A percentile compares a stretch with the other conserved stretches of the same genome.
phyloP scores from a whole-genome alignment of 2,113 vertebrate genomes.

The Malurus cyaneus region DNA sequence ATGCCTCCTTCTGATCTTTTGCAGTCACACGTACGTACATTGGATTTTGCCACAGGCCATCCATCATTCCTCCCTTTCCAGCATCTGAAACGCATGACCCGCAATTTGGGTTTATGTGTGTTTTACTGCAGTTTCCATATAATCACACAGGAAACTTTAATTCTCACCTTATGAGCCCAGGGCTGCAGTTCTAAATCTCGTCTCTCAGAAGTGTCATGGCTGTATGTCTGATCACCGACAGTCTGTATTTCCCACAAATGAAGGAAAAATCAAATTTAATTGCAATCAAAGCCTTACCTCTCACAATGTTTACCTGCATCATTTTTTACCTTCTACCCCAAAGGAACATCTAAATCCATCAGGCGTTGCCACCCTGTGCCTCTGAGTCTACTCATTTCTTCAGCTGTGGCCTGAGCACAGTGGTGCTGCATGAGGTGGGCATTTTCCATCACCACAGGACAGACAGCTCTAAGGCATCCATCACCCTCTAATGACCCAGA shows the following conservation, averaged over 20 bases:
- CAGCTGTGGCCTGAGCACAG: not conserved
- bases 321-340: not conserved
- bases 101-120: not conserved
- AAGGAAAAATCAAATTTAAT: not conserved
- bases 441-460: not conserved
- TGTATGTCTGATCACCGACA: not conserved
- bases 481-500: not conserved
- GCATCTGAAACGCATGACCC: constrained; percentile 19
- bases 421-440: not conserved
- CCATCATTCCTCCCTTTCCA: constrained; percentile 31
- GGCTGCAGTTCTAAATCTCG: not conserved
- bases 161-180: constrained; percentile 42
- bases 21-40: not conserved
- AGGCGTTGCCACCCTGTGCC: not conserved
- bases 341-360: not conserved
- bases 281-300: not conserved
- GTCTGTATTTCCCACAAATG: not conserved
- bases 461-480: not conserved
- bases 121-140: constrained; percentile 53
- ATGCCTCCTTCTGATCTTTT: constrained; percentile 54
- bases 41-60: constrained; percentile 36
- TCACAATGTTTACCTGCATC: not conserved
- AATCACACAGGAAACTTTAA: constrained; percentile 37
- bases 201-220: not conserved
- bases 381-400: not conserved